Percentiles rank a stretch among this genome's conserved stretches.
Evolutionary conservation across 1,140 invertebrate genomes (phyloP).

Genomic region (Aphis gossypii): DNA sequence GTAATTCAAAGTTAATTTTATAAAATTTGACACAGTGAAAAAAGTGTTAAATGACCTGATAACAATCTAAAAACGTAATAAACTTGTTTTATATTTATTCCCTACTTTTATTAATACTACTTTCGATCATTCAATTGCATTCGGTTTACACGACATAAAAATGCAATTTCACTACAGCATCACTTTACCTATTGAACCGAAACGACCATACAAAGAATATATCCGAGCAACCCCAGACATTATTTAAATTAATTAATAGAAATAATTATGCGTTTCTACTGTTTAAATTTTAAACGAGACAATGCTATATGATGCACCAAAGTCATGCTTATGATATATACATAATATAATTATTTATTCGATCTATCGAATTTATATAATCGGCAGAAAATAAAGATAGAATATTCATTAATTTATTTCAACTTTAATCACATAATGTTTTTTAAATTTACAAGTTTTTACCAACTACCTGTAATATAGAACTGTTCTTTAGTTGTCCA

Average conservation of each 20-base stretch:
- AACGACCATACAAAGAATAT: not conserved
- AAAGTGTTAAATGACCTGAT: not conserved
- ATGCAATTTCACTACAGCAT: not conserved
- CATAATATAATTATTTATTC: not conserved
- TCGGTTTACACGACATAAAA: not conserved
- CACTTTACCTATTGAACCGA: not conserved
- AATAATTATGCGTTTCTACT: not conserved
- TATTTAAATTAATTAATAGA: not conserved
- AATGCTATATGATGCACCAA: not conserved
- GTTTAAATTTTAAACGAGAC: not conserved
- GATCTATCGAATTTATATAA: not conserved
- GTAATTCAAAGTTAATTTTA: not conserved
- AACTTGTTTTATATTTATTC: not conserved
- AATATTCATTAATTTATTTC: too few relatives aligned
- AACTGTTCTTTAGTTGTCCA: not conserved
- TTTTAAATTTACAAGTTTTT: too few relatives aligned
- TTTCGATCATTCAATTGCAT: not conserved
- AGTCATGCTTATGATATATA: not conserved
- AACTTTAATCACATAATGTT: too few relatives aligned
- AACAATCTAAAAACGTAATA: not conserved
- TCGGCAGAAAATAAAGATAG: not conserved
- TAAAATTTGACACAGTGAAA: not conserved
- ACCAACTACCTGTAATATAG: not conserved
- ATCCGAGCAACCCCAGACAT: not conserved
- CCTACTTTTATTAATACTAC: not conserved